Base-by-base conservation (phyloP, 1,140 invertebrate genomes). In the Drosophila grimshawi region DNA sequence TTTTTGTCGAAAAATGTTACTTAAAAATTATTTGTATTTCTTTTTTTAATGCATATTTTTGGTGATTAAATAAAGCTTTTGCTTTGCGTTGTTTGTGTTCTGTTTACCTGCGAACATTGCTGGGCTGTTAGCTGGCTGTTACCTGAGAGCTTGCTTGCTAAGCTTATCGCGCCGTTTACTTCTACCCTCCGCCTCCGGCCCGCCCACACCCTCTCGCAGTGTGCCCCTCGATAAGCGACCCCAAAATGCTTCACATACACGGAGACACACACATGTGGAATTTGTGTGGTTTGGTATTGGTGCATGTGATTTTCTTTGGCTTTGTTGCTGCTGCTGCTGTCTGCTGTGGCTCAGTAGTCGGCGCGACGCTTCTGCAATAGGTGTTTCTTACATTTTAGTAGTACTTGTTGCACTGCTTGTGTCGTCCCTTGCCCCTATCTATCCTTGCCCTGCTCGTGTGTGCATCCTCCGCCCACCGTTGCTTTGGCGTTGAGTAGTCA, bases 71-170 rank as follows among this genome's bases (percentile, higher is more conserved):
- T 6, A 32, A 11, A 67, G 11, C 43, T 67, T 65, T 68, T 61
- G 41, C 29, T 30, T 30, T 29, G 3, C 8, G 62, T 61, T 3
- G 39, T 41, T 41, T 41, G 8, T n/a, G 43, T 48, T 64, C 57
- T 67, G 62, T 82, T 86, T 88, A 88, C 82, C 82, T 88, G 82
- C 61, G 66, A 66, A 45, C 52, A 57, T 32, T 68, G n/a, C 60
- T 43, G 45, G 63, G 41, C 46, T 65, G 64, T 79, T 68, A 19
- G 63, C 49, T 51, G 63, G 41, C 46, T 65, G 64, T 79, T 86
- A 86, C 85, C 71, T 86, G 83, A 64, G 57, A 43, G 39, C 6
- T 43, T 43, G 10, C 68, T 67, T 53, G 32, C 19, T 30, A 8
- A 81, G 78, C 81, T 86, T 86, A 86, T 88, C 82, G 81, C 61